Base-by-base conservation (phyloP, 2,888 invertebrate genomes). In the Lithosia quadra region DNA sequence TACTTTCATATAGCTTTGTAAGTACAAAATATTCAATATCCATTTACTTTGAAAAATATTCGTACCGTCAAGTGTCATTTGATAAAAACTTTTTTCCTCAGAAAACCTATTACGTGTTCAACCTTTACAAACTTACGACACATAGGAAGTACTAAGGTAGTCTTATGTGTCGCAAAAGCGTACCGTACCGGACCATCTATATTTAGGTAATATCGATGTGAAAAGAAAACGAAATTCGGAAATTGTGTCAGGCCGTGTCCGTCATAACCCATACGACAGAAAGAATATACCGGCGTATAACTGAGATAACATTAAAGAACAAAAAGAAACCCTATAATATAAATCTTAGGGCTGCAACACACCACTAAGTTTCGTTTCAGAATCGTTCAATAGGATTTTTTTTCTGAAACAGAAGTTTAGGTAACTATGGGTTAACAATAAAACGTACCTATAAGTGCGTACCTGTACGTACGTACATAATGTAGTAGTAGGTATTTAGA, bases 231-330 rank as follows among this genome's bases (percentile, higher is more conserved):
- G 55, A 53, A 55, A 60, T 60, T 64, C 59, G 68, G 39, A 64
- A 68, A 68, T 64, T 59, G 59, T 63, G 39, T 21, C 39, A 55
- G 36, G 28, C 11, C 21, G n/a, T 24, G 39, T 10, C 53, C 34
- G 43, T 62, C 65, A 61, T 61, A 69, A 65, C 69, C 62, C 61
- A 57, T 69, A 36, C 43, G 62, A 62, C 56, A 69, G 65, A 62
- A 15, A 61, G 28, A 43, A 56, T 65, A 43, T n/a, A n/a, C n/a
- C 22, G 28, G 58, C 34, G 39, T 59, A 21, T 43, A 28, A 57
- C 28, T 61, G 57, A 49, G 43, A 65, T 49, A 62, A 69, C 49
- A 69, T 65, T 58, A 65, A 49, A 65, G 62, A 55, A 59, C 53
- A 64, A 64, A 59, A 28, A 24, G 11, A 63, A 56, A 60, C 22